Base-by-base conservation (phyloP, 2,113 vertebrate species). In the Orthonyx spaldingii region DNA sequence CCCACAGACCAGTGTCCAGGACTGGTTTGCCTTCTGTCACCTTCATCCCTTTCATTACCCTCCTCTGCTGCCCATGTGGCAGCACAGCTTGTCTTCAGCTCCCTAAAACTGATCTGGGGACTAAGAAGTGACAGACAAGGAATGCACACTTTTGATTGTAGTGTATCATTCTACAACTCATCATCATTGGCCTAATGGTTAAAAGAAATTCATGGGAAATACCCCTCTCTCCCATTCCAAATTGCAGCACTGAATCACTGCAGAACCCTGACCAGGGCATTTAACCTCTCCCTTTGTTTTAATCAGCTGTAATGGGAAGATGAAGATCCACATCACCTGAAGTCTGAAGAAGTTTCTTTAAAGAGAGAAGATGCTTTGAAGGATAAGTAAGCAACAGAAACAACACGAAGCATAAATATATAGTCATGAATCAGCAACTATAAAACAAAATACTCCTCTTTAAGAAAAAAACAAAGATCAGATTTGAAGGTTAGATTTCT, bases 171-270 rank as follows among this genome's bases (percentile, higher is more conserved):
- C 24, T 32, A 47, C 5, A 72, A 13, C 28, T 88, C 50, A 46
- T 0, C 35, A 30, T 0, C 39, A 49, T 0, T 14, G 6, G 17
- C 8, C 44, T 82, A 56, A 39, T 10, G 24, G 15, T 39, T 53
- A 50, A 52, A 87, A 57, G 5, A 59, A 63, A 71, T 33, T 8
- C 8, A 33, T 16, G 27, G 21, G 24, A 68, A 89, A 53, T 50
- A 5, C 3, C 22, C 27, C 5, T 49, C 42, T 65, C 7, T 76
- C 47, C 23, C 39, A 39, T 26, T 50, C 42, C 24, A 21, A 44
- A 33, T 0, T 65, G 55, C 27, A 91, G 72, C 46, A 49, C 20
- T 32, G 20, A 65, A 30, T 52, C 46, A 49, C 39, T 82, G 28
- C 47, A 63, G 33, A 82, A 61, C 22, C 17, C 61, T 32, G 61